A percentile compares a stretch with the other conserved stretches of the same genome.
These are phyloP conservation scores for Bradysia coprophila DNA, from an alignment of 1,140 invertebrate genomes.

Conservation along the genomic window DNA sequence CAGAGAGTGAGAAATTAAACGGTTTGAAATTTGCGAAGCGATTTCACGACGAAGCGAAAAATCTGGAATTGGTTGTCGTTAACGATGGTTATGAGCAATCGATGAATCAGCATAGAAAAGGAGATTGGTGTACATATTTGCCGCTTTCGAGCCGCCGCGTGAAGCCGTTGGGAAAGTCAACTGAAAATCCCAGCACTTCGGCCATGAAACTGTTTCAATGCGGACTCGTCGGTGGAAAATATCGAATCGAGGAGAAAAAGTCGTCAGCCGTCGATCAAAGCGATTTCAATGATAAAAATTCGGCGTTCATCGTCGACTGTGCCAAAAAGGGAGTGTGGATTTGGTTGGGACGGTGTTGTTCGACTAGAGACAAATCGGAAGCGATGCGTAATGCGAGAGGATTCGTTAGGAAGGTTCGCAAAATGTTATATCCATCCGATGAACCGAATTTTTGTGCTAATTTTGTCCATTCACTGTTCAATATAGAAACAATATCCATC, in stretches of 20 bases:
- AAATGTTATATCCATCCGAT: neutral
- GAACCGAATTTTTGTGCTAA: neutral
- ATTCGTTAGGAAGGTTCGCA: conserved; percentile 52
- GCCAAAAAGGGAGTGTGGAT: conserved; percentile 77
- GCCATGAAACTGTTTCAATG: conserved; percentile 44
- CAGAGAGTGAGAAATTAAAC: conserved; percentile 15
- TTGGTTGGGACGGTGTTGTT: conserved; percentile 68
- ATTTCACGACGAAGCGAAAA: conserved; percentile 23
- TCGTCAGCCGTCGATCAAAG: conserved; percentile 57
- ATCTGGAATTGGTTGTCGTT: conserved; percentile 43
- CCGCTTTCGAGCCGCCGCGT: conserved; percentile 42
- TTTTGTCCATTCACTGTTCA: neutral
- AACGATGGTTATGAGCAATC: conserved; percentile 74
- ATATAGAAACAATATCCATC: conserved; percentile 50
- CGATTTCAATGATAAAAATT: conserved; percentile 43
- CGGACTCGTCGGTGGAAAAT: conserved; percentile 57
- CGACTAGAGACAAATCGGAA: conserved; percentile 46
- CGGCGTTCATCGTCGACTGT: conserved; percentile 71
- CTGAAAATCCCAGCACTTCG: conserved; percentile 18
- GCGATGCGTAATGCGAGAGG: conserved; percentile 74
- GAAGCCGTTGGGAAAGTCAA: conserved; percentile 29
- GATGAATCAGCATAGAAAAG: conserved; percentile 37
- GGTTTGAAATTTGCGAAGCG: conserved; percentile 23
- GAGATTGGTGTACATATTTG: conserved; percentile 46
- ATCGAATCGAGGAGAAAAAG: conserved; percentile 76